Evolutionary conservation across 92 coral and sea anemone genomes (phyloP), one percentile per base, ranked within the genome.

Genomic region (Bergia sp.): DNA sequence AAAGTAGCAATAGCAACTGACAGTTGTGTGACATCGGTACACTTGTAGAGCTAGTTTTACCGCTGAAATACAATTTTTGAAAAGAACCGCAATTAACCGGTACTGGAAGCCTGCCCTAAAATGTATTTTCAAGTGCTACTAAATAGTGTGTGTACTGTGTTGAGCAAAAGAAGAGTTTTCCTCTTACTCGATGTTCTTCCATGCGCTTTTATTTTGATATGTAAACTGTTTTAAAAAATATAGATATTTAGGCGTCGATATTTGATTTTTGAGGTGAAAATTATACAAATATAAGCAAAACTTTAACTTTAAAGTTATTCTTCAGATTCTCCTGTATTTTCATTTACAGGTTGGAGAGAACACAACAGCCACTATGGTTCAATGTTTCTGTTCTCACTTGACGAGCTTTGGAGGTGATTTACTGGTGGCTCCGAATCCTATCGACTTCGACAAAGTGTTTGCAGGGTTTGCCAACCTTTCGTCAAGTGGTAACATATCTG

Each of bases 381-480:
- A 93, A 21, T 96, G 98, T 82, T 80, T 95, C 78, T 96, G 99
- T 49, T 92, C 94, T 67, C 99, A 96, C 89, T 86, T 96, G 73
- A 96, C 99, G 0, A 92, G 98, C 10, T 95, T 96, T 74, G 98
- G 98, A 50, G 95, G 95, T 1, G 98, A 92, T 55, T 58, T 95
- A 39, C 42, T 96, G 23, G 96, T 95, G 47, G 83, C 96, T 29
- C 99, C 98, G 2, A 96, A 93, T 58, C 86, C 92, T 0, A 95
- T 96, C 71, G 96, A 96, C 82, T 90, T 96, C 49, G 96, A 92
- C 69, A 71, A 90, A 65, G 94, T 93, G 76, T 84, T 91, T 38
- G 91, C 97, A 0, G 91, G 91, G 18, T 95, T 95, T 55, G 91
- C 92, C 2, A 93, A 90, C 47, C 91, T 95, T 37, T 65, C 78